Conservation (phyloP, 1,140 invertebrate species). For the Brachystomella parvula region DNA sequence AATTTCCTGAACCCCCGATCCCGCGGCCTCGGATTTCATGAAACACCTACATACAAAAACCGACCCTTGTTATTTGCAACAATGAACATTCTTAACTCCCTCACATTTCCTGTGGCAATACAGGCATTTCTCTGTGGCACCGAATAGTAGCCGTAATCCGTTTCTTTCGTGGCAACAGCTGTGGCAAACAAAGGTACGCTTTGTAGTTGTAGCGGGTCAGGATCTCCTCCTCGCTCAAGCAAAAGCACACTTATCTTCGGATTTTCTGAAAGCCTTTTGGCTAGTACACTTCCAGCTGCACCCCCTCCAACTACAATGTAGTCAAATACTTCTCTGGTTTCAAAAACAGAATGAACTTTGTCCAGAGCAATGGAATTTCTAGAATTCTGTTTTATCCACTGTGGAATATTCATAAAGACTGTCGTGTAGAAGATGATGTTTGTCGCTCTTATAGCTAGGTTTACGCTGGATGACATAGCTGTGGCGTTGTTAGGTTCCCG, state of each 20-base stretch:
- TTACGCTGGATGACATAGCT: too few species aligned
- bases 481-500: too few species aligned
- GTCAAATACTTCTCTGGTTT: neutral
- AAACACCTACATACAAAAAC: neutral
- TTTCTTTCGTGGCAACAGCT: neutral
- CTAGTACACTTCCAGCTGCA: constrained; percentile 4
- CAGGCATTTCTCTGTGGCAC: neutral
- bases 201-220: constrained; percentile 3
- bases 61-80: neutral
- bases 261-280: constrained; percentile 1
- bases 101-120: neutral
- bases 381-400: too few species aligned
- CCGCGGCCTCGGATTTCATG: neutral
- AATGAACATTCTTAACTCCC: neutral
- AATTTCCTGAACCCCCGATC: constrained; percentile 53
- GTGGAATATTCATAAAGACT: too few species aligned
- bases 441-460: too few species aligned
- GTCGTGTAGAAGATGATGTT: too few species aligned
- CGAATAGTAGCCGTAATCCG: neutral
- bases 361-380: too few species aligned
- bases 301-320: constrained; percentile 4
- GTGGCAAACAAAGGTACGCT: neutral
- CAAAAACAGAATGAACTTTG: too few species aligned
- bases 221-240: neutral
- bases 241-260: neutral